Base-by-base conservation (phyloP, 2,888 invertebrate genomes). In the Dolomedes plantarius region DNA sequence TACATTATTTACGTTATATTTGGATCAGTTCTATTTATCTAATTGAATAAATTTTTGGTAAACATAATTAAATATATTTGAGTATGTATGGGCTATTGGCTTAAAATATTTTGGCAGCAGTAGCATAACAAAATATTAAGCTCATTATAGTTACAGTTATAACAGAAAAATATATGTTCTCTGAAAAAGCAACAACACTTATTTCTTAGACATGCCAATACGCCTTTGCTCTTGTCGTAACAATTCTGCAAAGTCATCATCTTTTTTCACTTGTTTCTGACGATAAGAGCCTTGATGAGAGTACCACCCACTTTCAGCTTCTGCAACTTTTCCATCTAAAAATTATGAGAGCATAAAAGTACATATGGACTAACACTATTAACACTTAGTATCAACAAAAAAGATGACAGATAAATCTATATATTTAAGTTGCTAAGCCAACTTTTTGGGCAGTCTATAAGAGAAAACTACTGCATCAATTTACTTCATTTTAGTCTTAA, bases 311-410 rank as follows among this genome's bases (percentile, higher is more conserved):
- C 67, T 23, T 67, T 67, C 67, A 19, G 19, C 36, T 67, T 67
- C 67, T 32, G 67, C 67, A 67, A 67, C 67, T 32, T 32, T 67
- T 11, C 67, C 67, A 67, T 67, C 67, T 67, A 36, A 1, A 67
- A 67, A 2, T 23, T n/a, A n/a, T n/a, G n/a, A n/a, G n/a, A n/a
- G n/a, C n/a, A n/a, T n/a, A n/a, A n/a, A n/a, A n/a, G n/a, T n/a
- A n/a, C n/a, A n/a, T n/a, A n/a, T n/a, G n/a, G n/a, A n/a, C n/a
- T n/a, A n/a, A n/a, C n/a, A n/a, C n/a, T n/a, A n/a, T n/a, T n/a
- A n/a, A n/a, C n/a, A n/a, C n/a, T n/a, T n/a, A n/a, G n/a, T n/a
- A n/a, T n/a, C n/a, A n/a, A n/a, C n/a, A n/a, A n/a, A n/a, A n/a
- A n/a, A n/a, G n/a, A n/a, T n/a, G n/a, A n/a, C n/a, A n/a, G n/a